phyloP scores from a whole-genome alignment of 2,888 invertebrate species.

The Sycophila texana region DNA sequence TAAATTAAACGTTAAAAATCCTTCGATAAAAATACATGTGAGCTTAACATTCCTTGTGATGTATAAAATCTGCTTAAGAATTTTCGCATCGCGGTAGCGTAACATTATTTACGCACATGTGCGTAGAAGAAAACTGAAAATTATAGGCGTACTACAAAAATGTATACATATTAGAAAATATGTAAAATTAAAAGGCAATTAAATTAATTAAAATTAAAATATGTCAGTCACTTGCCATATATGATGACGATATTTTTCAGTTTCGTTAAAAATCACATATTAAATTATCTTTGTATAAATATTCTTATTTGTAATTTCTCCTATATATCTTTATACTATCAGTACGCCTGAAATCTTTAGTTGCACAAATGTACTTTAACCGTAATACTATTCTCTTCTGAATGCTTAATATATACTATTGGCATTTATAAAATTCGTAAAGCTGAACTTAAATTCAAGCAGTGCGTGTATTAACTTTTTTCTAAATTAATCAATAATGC shows the following conservation, averaged over 20 bases:
- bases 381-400: constrained; percentile 35
- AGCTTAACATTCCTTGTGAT: constrained; percentile 2
- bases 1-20: constrained; percentile 1
- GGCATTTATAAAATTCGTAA: constrained; percentile 28
- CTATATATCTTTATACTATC: constrained; percentile 16
- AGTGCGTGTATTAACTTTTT: constrained; percentile 9
- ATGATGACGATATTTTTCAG: background rate
- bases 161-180: background rate
- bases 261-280: constrained; percentile 19
- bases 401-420: constrained; percentile 15
- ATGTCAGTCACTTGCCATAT: background rate
- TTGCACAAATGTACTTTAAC: constrained; percentile 17
- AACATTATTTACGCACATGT: constrained; percentile 1
- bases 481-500: background rate
- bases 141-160: constrained; percentile 17
- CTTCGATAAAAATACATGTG: constrained; percentile 26
- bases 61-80: constrained; percentile 20
- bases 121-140: constrained; percentile 17
- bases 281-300: constrained; percentile 11
- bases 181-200: constrained; percentile 8
- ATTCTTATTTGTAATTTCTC: constrained; percentile 17
- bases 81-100: background rate
- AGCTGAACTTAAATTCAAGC: constrained; percentile 33
- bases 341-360: constrained; percentile 23
- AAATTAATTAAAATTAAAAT: background rate